Conservation (phyloP, 1,140 invertebrate species). For the Trichogramma pretiosum region DNA sequence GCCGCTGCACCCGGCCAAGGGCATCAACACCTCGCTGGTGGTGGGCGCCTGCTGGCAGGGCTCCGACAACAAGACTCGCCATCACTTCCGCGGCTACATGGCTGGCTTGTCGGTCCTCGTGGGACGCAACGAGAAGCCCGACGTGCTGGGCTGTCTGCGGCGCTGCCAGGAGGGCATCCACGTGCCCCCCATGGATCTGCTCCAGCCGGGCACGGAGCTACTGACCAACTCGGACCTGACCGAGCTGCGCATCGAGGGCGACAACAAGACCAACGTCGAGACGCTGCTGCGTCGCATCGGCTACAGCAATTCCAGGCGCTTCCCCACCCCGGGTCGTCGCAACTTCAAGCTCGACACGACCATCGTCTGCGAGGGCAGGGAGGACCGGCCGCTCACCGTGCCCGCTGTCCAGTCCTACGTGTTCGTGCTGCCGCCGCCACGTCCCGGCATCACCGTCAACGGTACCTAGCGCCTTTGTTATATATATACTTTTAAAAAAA, state of each 20-base stretch:
- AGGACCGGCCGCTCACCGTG: conserved; percentile 40
- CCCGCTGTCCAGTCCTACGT: conserved; percentile 73
- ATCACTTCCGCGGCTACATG: conserved; percentile 79
- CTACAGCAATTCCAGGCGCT: conserved; percentile 81
- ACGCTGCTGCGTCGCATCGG: conserved; percentile 77
- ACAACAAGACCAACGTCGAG: conserved; percentile 82
- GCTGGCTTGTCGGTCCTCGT: conserved; percentile 78
- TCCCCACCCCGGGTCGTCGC: conserved; percentile 83
- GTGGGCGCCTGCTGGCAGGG: conserved; percentile 98
- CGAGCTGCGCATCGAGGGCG: conserved; percentile 83
- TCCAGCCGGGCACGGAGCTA: conserved; percentile 67
- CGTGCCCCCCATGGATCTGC: conserved; percentile 65
- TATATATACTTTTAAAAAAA: no score
- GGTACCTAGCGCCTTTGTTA: conserved; percentile 42
- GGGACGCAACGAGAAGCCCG: conserved; percentile 67
- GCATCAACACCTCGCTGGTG: conserved; percentile 84
- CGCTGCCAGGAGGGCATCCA: conserved; percentile 75
- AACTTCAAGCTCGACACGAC: conserved; percentile 77
- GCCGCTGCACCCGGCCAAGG: conserved; percentile 94
- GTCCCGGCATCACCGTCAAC: conserved; percentile 74
- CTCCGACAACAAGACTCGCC: conserved; percentile 79
- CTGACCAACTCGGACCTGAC: conserved; percentile 71
- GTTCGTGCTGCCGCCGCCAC: conserved; percentile 76
- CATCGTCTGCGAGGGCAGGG: conserved; percentile 54
- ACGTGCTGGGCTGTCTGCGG: conserved; percentile 75